Base-by-base conservation (phyloP, 2,113 vertebrate genomes). In the Chrysochloris asiatica region DNA sequence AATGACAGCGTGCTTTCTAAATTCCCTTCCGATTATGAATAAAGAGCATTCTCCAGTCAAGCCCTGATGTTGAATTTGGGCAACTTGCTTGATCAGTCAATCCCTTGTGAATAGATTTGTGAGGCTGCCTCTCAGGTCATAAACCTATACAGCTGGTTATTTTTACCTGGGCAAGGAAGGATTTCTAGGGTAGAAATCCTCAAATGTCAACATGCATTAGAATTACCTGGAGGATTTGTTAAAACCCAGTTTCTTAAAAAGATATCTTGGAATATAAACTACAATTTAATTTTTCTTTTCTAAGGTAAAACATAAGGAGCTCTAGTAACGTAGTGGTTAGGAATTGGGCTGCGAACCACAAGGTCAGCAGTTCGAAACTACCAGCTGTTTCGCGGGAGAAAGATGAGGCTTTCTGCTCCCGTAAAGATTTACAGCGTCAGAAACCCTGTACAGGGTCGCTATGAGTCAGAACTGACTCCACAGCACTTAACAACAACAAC, bases 221-320 rank as follows among this genome's bases (percentile, higher is more conserved):
- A 75, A 88, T 61, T 80, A 75, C 26, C 69, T 47, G 33, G 45
- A 89, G 33, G 47, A 56, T 63, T 38, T 28, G 5, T 80, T 86
- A 84, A 86, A 88, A 85, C 38, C 82, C 61, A 88, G 73, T 21
- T 30, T 90, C 50, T 78, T 69, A 56, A 56, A 22, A 56, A 56
- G 19, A 56, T 21, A 56, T 21, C 54, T 56, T 56, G 54, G 54
- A 19, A 56, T 56, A 22, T 21, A 56, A 56, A n/a, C n/a, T n/a
- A n/a, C n/a, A n/a, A 7, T 56, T 56, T 16, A 56, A 56, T 56
- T 56, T 56, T 12, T 4, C 17, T 56, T 56, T 52, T 21, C 54
- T 56, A 56, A 19, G 6, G 19, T 56, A 21, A 21, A 56, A 22
- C n/a, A n/a, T n/a, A 56, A 56, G 50, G 50, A 52, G 50, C 50